phyloP scores from a whole-genome alignment of 64 coral and sea anemone genomes.

The Porites lutea region DNA sequence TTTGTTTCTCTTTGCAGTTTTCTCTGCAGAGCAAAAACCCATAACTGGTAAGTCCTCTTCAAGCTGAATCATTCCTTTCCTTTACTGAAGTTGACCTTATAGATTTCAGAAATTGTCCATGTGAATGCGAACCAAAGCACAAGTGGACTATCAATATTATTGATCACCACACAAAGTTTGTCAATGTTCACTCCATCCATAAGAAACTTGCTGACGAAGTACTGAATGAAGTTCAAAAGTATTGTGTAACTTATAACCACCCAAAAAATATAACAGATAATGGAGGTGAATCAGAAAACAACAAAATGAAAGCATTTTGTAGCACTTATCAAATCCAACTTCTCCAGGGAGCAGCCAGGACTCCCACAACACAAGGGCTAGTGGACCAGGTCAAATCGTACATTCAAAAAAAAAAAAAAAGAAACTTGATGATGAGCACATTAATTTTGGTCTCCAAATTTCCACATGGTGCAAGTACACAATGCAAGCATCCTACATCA shows the following conservation, averaged over 20 bases:
- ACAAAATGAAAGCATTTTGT: neutral
- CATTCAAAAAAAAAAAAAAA: slow-evolving; percentile 12
- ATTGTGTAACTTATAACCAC: neutral
- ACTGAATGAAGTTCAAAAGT: no score
- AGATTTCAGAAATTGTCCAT: slow-evolving; percentile 29
- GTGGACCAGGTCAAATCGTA: neutral
- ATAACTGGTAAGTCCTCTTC: neutral
- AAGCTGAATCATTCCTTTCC: neutral
- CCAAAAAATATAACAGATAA: slow-evolving; percentile 14
- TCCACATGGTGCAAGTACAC: slow-evolving; percentile 10
- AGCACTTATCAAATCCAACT: neutral
- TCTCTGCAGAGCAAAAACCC: neutral
- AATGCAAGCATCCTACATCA: neutral
- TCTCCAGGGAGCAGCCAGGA: neutral
- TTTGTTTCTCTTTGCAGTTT: neutral
- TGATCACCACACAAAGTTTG: slow-evolving; percentile 40
- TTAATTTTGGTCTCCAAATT: neutral
- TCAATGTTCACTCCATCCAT: no score
- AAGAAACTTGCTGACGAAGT: no score
- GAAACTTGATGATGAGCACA: neutral
- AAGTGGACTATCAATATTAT: slow-evolving; percentile 10
- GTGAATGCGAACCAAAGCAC: neutral
- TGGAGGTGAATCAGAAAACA: slow-evolving; percentile 20
- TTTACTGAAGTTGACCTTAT: slow-evolving; percentile 4
- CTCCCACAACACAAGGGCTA: slow-evolving; percentile 3